Evolutionary conservation across 2,888 invertebrate genomes (phyloP).

Genomic region (Cantharis rufa): DNA sequence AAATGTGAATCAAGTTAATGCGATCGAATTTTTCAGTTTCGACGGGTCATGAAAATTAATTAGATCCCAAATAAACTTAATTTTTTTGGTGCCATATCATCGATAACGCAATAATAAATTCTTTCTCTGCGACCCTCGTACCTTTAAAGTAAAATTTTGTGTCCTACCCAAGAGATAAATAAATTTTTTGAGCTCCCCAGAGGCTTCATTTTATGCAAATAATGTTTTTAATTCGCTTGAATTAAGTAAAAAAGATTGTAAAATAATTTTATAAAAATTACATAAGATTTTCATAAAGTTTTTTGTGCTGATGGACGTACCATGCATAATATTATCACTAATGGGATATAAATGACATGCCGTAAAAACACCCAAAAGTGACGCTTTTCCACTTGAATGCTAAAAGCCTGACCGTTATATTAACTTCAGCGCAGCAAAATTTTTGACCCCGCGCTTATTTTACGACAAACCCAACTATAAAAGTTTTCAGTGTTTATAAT

Average conservation of each 20-base stretch:
- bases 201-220: background rate
- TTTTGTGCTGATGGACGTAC: conserved; percentile 2
- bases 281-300: background rate
- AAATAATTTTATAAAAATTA: background rate
- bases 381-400: conserved; percentile 22
- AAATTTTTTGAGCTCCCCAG: background rate
- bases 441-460: background rate
- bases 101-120: background rate
- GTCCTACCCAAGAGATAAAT: background rate
- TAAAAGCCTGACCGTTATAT: conserved; percentile 21
- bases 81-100: background rate
- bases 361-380: conserved; percentile 20
- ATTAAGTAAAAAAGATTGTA: background rate
- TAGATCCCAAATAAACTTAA: background rate
- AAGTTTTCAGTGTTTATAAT: background rate
- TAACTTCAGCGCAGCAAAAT: conserved; percentile 8
- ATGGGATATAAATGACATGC: conserved; percentile 23
- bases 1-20: background rate
- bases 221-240: background rate
- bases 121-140: background rate
- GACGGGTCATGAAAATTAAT: background rate
- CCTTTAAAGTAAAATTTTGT: background rate
- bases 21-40: background rate
- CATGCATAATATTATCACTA: conserved; percentile 22
- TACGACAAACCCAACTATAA: background rate